Evolutionary conservation across 2,113 vertebrate species (phyloP).

Genomic region (Saguinus midas): DNA sequence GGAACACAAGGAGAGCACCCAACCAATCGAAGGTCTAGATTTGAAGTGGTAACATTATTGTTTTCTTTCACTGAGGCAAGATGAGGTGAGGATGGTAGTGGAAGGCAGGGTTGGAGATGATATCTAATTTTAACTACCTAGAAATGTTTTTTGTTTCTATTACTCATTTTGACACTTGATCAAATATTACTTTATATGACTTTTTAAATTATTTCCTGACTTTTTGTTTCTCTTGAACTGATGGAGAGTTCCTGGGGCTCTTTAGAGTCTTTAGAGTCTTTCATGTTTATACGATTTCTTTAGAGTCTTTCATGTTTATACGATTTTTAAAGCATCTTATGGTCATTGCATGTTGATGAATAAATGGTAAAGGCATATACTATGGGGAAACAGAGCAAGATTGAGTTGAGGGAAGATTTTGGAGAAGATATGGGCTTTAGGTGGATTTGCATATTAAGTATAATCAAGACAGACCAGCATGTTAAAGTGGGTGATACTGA

Average conservation of each 20-base stretch:
- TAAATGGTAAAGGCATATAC: not conserved
- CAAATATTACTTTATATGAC: not conserved
- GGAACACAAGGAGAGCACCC: not conserved
- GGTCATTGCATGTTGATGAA: not conserved
- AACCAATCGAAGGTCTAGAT: not conserved
- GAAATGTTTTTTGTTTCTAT: not conserved
- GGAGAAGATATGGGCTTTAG: not conserved
- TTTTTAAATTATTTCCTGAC: not conserved
- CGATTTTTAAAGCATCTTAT: not conserved
- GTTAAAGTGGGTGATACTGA: not conserved
- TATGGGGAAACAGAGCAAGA: not conserved
- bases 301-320: not conserved
- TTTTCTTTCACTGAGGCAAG: not conserved
- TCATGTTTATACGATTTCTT: not conserved
- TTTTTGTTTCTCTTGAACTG: not conserved
- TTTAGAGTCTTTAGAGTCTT: not conserved
- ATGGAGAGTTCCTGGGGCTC: not conserved
- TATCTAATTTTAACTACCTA: not conserved
- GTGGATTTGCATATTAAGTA: not conserved
- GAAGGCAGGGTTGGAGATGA: not conserved
- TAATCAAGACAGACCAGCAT: not conserved
- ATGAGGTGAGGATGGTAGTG: not conserved
- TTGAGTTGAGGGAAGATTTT: not conserved
- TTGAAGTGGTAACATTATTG: not conserved
- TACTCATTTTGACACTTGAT: not conserved